phyloP scores from a whole-genome alignment of 2,113 vertebrate genomes.

The Nibea coibor region DNA sequence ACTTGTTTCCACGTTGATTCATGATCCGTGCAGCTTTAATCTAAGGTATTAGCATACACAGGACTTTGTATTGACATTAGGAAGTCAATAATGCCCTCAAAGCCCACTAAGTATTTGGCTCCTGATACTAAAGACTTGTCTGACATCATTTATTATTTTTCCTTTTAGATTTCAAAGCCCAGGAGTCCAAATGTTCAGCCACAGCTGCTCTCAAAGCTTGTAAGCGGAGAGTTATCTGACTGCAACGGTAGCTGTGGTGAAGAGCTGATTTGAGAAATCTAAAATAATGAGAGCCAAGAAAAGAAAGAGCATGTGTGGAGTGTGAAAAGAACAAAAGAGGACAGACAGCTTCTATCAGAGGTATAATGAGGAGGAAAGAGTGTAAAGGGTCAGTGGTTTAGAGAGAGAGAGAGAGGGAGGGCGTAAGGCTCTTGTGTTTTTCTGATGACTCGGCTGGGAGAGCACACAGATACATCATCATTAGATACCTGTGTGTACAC shows the following conservation, averaged over 20 bases:
- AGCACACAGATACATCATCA: constrained; percentile 70
- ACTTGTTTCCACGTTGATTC: not conserved
- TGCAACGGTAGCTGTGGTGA: not conserved
- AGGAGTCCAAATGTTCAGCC: not conserved
- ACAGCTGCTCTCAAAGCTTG: not conserved
- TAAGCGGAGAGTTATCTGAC: not conserved
- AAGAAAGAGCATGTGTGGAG: constrained; percentile 4
- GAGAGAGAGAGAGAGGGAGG: not conserved
- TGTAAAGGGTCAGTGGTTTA: constrained; percentile 47
- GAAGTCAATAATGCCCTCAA: not conserved
- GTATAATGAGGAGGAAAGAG: constrained; percentile 46
- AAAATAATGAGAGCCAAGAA: not conserved
- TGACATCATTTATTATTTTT: not conserved
- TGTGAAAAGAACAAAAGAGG: constrained; percentile 26
- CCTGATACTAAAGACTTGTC: not conserved
- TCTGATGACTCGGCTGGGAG: constrained; percentile 65
- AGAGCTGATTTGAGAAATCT: not conserved
- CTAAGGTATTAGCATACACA: not conserved
- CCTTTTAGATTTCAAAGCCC: not conserved
- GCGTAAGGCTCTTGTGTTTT: constrained; percentile 21
- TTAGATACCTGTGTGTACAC: constrained; percentile 49
- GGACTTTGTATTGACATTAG: not conserved
- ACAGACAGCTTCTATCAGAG: constrained; percentile 17
- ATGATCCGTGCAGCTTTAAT: not conserved
- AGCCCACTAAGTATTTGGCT: not conserved